phyloP scores from a whole-genome alignment of 2,888 invertebrate species.

The Epinotia nisella region DNA sequence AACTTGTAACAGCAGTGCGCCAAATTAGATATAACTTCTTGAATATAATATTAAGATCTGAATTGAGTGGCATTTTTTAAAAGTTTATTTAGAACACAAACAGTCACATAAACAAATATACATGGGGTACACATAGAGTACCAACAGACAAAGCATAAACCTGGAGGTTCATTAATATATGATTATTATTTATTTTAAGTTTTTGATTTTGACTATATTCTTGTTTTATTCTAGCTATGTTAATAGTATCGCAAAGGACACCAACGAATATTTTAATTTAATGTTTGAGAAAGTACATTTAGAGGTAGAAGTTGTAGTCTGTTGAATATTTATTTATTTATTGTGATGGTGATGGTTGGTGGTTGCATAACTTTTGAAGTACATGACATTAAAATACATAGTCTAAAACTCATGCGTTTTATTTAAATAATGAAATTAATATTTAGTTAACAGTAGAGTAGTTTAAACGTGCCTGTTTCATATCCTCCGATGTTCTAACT shows the following conservation, averaged over 20 bases:
- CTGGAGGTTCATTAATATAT: too few relatives aligned
- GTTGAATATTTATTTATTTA: conserved; percentile 28
- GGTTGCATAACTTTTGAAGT: not conserved
- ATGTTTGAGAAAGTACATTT: not conserved
- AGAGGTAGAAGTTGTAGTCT: not conserved
- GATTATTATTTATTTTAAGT: too few relatives aligned
- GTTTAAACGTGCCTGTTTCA: conserved; percentile 71
- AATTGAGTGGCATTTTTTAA: not conserved
- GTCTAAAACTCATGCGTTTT: conserved; percentile 37
- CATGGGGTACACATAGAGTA: too few relatives aligned
- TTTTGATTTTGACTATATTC: not conserved
- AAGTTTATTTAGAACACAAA: too few relatives aligned
- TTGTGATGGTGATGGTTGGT: conserved; percentile 24
- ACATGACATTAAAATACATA: conserved; percentile 31
- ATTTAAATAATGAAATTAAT: conserved; percentile 47
- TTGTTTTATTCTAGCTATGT: not conserved
- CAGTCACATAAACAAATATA: too few relatives aligned
- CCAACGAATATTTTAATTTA: not conserved
- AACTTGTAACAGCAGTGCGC: not conserved
- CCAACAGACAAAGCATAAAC: too few relatives aligned
- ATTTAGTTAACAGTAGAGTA: conserved; percentile 55
- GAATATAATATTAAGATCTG: not conserved
- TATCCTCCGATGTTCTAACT: conserved; percentile 87
- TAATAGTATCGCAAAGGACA: not conserved
- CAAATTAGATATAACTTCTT: not conserved